Evolutionary conservation across 2,113 vertebrate genomes (phyloP).

Genomic region (Oryzias melastigma): DNA sequence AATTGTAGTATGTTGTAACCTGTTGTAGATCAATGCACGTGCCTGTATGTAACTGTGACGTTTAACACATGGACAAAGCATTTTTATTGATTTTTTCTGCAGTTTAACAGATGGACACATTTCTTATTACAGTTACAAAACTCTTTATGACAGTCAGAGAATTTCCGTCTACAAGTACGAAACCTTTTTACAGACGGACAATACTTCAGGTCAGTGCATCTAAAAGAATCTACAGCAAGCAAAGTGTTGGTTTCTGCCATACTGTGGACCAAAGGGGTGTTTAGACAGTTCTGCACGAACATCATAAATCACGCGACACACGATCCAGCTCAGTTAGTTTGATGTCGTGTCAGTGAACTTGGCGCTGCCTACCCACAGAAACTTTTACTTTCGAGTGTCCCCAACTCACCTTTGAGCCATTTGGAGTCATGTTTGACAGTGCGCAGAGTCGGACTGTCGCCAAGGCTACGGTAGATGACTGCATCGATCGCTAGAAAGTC

Average conservation of each 20-base stretch:
- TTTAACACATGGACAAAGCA: too few species aligned
- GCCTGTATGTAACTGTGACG: too few species aligned
- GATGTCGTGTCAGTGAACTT: slow-evolving; percentile 30
- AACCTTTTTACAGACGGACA: too few species aligned
- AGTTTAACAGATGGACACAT: too few species aligned
- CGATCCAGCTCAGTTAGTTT: slow-evolving; percentile 32
- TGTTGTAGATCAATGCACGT: too few species aligned
- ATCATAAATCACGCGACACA: slow-evolving; percentile 34
- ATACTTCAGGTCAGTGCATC: slow-evolving; percentile 25
- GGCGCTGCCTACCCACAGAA: slow-evolving; percentile 15
- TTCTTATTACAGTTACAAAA: too few species aligned
- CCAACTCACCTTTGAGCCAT: slow-evolving; percentile 94
- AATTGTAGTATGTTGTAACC: too few species aligned
- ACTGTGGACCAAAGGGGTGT: slow-evolving; percentile 11
- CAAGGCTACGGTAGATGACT: slow-evolving; percentile 98
- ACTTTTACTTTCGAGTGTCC: slow-evolving; percentile 20
- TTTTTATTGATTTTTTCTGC: too few species aligned
- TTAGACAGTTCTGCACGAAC: slow-evolving; percentile 10
- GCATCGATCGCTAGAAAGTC: slow-evolving; percentile 98
- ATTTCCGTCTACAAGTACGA: too few species aligned
- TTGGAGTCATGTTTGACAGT: slow-evolving; percentile 99
- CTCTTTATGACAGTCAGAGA: too few species aligned
- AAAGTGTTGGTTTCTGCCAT: slow-evolving; percentile 33
- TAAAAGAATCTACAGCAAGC: slow-evolving; percentile 46
- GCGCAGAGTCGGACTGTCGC: slow-evolving; percentile 95